Conservation (phyloP, 2,888 invertebrate genomes). For the Callimorpha dominula region DNA sequence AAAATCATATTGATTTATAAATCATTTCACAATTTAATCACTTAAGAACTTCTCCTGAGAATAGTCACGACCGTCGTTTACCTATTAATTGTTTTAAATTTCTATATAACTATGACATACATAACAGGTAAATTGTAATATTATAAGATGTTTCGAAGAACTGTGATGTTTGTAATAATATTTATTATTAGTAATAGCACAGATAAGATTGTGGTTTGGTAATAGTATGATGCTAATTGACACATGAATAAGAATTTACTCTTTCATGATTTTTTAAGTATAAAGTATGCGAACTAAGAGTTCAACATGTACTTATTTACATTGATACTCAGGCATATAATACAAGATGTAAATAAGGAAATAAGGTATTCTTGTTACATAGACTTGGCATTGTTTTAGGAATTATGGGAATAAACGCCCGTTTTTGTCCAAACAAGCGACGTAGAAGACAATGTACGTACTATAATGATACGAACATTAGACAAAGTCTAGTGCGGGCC, state of each 20-base stretch:
- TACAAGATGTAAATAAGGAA: constrained; percentile 16
- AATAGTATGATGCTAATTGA: too few relatives aligned
- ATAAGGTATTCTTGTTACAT: constrained; percentile 3
- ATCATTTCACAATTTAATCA: constrained; percentile 58
- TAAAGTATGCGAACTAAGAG: background rate
- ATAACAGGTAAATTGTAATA: constrained; percentile 29
- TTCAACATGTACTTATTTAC: background rate
- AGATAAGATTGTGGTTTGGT: too few relatives aligned
- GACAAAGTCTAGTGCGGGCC: constrained; percentile 54
- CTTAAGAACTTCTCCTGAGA: constrained; percentile 51
- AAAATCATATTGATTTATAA: constrained; percentile 58
- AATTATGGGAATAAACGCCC: constrained; percentile 15
- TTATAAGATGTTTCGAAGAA: constrained; percentile 35
- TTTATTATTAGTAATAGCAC: constrained; percentile 21
- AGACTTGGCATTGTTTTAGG: constrained; percentile 9
- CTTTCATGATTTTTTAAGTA: too few relatives aligned
- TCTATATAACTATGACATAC: constrained; percentile 36
- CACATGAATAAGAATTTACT: too few relatives aligned
- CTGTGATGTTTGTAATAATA: constrained; percentile 25
- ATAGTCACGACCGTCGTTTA: constrained; percentile 58
- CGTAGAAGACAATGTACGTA: constrained; percentile 39
- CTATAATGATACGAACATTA: constrained; percentile 39
- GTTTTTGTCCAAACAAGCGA: constrained; percentile 20
- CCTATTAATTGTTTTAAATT: constrained; percentile 33
- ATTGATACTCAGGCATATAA: background rate